phyloP scores from a whole-genome alignment of 2,113 vertebrate species.

The Rattus rattus region DNA sequence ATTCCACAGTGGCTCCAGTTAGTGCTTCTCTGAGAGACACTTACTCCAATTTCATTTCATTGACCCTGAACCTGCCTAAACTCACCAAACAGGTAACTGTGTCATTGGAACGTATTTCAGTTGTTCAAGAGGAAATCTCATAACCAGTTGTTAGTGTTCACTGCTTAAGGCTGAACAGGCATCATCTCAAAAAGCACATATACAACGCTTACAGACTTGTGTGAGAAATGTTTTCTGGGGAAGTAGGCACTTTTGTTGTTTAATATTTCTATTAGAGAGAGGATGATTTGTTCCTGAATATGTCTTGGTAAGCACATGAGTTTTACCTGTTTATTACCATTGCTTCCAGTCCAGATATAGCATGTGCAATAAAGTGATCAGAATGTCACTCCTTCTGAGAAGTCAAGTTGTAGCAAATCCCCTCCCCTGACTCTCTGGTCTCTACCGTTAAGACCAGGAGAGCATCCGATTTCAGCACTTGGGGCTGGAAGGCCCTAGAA shows the following conservation, averaged over 20 bases:
- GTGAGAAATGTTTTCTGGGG: not conserved
- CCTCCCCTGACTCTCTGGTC: not conserved
- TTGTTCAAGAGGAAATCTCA: not conserved
- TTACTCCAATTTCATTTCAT: not conserved
- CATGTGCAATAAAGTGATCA: not conserved
- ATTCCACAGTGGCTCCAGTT: not conserved
- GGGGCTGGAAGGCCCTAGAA: not conserved
- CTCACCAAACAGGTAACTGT: not conserved
- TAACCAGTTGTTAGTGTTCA: not conserved
- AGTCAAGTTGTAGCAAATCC: not conserved
- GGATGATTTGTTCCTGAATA: not conserved
- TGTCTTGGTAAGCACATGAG: not conserved
- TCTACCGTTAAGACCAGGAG: not conserved
- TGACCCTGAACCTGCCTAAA: not conserved
- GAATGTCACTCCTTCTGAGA: conserved; percentile 1
- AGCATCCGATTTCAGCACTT: not conserved
- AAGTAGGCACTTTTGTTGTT: conserved; percentile 8
- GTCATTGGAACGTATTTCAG: not conserved
- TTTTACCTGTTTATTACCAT: not conserved
- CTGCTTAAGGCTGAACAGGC: not conserved
- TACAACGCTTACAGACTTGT: not conserved
- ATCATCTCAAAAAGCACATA: not conserved
- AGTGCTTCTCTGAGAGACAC: not conserved
- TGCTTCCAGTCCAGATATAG: not conserved
- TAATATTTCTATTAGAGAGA: not conserved